phyloP scores from a whole-genome alignment of 2,888 invertebrate species.

The Frankliniella fusca region DNA sequence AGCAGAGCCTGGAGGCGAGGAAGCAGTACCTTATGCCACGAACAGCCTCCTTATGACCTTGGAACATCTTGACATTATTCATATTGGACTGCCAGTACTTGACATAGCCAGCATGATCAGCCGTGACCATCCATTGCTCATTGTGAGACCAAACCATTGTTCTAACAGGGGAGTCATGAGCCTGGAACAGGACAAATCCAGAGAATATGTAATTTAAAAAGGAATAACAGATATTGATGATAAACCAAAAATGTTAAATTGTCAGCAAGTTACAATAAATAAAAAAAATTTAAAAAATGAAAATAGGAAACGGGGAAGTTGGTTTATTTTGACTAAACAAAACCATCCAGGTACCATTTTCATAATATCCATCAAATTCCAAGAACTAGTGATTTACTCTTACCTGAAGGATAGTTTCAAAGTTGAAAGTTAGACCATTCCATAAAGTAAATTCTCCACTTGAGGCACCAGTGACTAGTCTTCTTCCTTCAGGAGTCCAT shows the following conservation, averaged over 20 bases:
- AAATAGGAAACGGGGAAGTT: neutral
- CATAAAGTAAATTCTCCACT: slow-evolving; percentile 99
- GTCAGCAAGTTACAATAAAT: neutral
- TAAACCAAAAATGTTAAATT: no score
- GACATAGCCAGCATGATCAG: slow-evolving; percentile 96
- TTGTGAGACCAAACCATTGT: slow-evolving; percentile 99
- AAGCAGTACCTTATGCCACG: slow-evolving; percentile 86
- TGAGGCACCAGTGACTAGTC: slow-evolving; percentile 96
- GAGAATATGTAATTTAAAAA: no score
- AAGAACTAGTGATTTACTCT: slow-evolving; percentile 16
- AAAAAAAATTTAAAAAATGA: neutral
- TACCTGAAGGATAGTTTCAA: slow-evolving; percentile 99
- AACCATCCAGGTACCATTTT: neutral
- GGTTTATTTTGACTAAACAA: no score
- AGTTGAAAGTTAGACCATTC: slow-evolving; percentile 99
- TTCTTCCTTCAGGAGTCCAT: slow-evolving; percentile 98
- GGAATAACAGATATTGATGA: no score
- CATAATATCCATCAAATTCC: slow-evolving; percentile 2
- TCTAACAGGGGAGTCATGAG: slow-evolving; percentile 98
- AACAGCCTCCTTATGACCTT: slow-evolving; percentile 99
- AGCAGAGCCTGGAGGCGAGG: slow-evolving; percentile 14
- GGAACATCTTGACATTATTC: slow-evolving; percentile 99
- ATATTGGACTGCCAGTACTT: slow-evolving; percentile 99
- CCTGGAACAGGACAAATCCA: slow-evolving; percentile 57
- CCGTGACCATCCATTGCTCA: slow-evolving; percentile 99